Percentiles rank a stretch among this genome's conserved stretches.
phyloP scores from a whole-genome alignment of 2,113 vertebrate species.

The Syngnathus floridae region DNA sequence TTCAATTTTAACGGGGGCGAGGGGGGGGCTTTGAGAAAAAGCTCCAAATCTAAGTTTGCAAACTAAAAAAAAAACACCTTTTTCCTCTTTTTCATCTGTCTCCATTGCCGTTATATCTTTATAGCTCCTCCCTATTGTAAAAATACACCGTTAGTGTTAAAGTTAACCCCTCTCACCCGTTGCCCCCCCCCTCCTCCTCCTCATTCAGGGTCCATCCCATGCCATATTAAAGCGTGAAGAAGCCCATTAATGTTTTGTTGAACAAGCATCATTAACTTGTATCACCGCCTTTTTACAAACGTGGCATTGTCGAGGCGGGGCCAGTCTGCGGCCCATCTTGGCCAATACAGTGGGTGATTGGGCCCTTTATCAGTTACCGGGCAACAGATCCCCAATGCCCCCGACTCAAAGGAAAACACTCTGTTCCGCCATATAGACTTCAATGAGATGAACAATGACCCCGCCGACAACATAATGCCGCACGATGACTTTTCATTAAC shows the following conservation, averaged over 20 bases:
- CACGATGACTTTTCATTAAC: conserved; percentile 99
- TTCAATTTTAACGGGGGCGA: conserved; percentile 19
- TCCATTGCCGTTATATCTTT: conserved; percentile 7
- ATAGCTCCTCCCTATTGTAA: conserved; percentile 44
- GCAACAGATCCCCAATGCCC: conserved; percentile 98
- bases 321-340: conserved; percentile 93
- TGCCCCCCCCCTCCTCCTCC: conserved; percentile 68
- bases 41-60: neutral
- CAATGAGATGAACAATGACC: conserved; percentile 99
- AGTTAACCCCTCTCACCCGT: conserved; percentile 35
- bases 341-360: conserved; percentile 93
- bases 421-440: conserved; percentile 93
- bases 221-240: conserved; percentile 95
- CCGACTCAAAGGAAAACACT: conserved; percentile 98
- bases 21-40: neutral
- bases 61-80: neutral
- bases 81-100: conserved; percentile 4
- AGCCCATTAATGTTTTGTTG: conserved; percentile 97
- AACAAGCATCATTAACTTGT: conserved; percentile 97
- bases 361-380: conserved; percentile 96
- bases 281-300: conserved; percentile 92
- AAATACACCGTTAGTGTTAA: conserved; percentile 56
- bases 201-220: conserved; percentile 78
- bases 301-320: conserved; percentile 87
- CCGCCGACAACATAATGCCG: conserved; percentile 95